Percentiles rank a stretch among this genome's conserved stretches.
Conservation (phyloP, 2,113 vertebrate species). For the Pituophis catenifer region DNA sequence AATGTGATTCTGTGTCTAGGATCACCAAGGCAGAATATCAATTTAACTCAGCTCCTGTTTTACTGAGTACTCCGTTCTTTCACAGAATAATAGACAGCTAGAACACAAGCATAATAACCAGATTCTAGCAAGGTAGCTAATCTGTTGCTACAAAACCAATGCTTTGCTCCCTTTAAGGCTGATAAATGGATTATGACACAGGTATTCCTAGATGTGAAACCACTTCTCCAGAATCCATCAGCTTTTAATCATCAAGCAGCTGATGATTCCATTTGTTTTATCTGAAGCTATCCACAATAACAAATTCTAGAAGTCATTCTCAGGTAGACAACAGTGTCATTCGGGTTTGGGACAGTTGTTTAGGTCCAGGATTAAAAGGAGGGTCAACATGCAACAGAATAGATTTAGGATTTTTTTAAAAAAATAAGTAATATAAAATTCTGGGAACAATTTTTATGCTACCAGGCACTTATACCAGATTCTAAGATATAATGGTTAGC, state of each 20-base stretch:
- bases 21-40: neutral
- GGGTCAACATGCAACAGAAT: neutral
- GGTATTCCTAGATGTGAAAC: neutral
- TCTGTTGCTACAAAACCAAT: neutral
- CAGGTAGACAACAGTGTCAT: neutral
- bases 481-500: neutral
- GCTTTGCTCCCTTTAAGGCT: neutral
- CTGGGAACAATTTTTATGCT: neutral
- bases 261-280: neutral
- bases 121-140: neutral
- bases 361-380: neutral
- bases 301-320: neutral
- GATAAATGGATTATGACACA: neutral
- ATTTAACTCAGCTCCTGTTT: neutral
- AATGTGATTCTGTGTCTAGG: neutral
- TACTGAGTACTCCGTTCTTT: neutral
- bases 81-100: neutral
- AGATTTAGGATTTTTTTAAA: neutral
- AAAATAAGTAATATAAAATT: neutral
- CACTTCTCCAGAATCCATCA: neutral
- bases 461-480: neutral
- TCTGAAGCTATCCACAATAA: neutral
- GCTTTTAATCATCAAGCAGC: neutral
- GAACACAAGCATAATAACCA: neutral
- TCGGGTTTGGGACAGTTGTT: neutral